phyloP scores from a whole-genome alignment of 2,888 invertebrate species.

The Agriopis leucophaearia region DNA sequence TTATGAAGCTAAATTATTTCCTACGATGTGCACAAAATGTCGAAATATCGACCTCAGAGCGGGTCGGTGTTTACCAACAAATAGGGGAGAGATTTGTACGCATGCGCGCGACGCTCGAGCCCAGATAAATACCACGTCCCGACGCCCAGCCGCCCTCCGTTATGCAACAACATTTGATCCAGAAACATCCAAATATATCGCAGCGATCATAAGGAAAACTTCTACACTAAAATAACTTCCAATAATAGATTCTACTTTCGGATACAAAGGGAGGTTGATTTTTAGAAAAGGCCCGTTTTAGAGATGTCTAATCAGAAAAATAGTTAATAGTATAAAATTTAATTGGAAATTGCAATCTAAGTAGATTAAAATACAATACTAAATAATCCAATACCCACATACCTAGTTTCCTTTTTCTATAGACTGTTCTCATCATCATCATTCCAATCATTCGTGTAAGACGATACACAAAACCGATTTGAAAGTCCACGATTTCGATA shows the following conservation, averaged over 20 bases:
- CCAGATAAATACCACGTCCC: constrained; percentile 65
- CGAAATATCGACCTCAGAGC: constrained; percentile 64
- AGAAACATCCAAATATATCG: constrained; percentile 67
- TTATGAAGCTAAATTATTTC: constrained; percentile 57
- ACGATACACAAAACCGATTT: constrained; percentile 6
- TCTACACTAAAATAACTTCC: constrained; percentile 53
- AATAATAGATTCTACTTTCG: constrained; percentile 42
- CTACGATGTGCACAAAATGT: constrained; percentile 62
- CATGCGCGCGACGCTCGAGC: constrained; percentile 58
- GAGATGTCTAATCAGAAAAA: constrained; percentile 45
- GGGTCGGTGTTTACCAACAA: constrained; percentile 68
- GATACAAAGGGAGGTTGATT: constrained; percentile 35
- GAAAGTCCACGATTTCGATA: constrained; percentile 31
- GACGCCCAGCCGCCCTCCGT: constrained; percentile 65
- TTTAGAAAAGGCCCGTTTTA: constrained; percentile 48
- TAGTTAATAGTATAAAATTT: not conserved
- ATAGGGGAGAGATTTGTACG: constrained; percentile 54
- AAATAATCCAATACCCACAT: not conserved
- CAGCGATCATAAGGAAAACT: constrained; percentile 49
- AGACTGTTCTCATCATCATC: not conserved
- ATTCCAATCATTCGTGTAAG: constrained; percentile 9
- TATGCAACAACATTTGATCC: constrained; percentile 75
- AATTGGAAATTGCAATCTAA: constrained; percentile 15
- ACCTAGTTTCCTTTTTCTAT: not conserved
- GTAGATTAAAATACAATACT: constrained; percentile 11